phyloP scores from a whole-genome alignment of 2,797 vertebrate genomes.

The Esox lucius region DNA sequence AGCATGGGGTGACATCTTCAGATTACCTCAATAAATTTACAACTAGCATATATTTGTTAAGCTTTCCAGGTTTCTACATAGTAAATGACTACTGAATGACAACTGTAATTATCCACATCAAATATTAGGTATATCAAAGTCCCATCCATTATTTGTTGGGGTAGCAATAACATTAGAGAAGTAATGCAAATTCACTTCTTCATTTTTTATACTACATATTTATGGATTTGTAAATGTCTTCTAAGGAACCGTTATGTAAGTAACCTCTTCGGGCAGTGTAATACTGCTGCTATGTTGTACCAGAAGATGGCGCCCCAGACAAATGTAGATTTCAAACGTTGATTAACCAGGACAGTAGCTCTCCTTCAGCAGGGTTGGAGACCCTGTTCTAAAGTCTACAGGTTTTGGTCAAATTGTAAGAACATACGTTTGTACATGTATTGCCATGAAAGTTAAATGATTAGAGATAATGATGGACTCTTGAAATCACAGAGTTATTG shows the following conservation, averaged over 20 bases:
- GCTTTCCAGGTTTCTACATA: no score
- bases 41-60: no score
- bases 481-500: not conserved
- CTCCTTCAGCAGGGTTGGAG: not conserved
- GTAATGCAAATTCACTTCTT: slow-evolving; percentile 1
- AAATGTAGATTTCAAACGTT: not conserved
- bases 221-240: not conserved
- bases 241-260: not conserved
- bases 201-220: not conserved
- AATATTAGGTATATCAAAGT: not conserved
- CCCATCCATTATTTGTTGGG: not conserved
- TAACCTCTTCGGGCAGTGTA: no score
- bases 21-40: no score
- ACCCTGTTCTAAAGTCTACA: not conserved
- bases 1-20: no score
- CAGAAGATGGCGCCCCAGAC: not conserved
- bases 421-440: not conserved
- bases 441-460: not conserved
- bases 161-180: not conserved
- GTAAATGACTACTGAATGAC: no score
- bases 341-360: no score
- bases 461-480: not conserved
- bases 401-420: not conserved
- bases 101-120: no score
- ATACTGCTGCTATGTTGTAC: not conserved